Evolutionary conservation across 1,140 invertebrate species (phyloP), one percentile per base, ranked within the genome.

Genomic region (Ostrea edulis): DNA sequence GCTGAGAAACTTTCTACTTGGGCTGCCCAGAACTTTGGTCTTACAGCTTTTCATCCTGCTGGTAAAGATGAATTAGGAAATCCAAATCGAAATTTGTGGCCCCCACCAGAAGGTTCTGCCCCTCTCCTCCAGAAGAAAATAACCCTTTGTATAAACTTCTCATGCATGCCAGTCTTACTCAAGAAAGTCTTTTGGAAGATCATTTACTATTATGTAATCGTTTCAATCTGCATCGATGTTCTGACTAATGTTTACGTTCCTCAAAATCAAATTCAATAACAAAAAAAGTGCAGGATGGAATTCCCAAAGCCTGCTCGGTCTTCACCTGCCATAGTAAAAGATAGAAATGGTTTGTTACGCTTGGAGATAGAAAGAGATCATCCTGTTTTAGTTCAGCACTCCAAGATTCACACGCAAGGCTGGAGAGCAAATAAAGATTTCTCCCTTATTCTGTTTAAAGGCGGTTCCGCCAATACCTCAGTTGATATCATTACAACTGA

Each of bases 341-440:
- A 88, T 22, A 85, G 51, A 85, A 85, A 88, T 86, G 71, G 84
- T 3, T 88, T 25, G 7, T 20, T 88, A 11, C 22, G 87, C 14
- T 29, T 88, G 8, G 87, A 88, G 65, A 88, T 88, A n/a, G n/a
- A n/a, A n/a, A n/a, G n/a, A n/a, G n/a, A n/a, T n/a, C n/a, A n/a
- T n/a, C n/a, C n/a, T n/a, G 87, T 53, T 14, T 29, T 88, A 14
- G 88, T 85, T 12, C 77, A 88, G 22, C 88, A 86, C 83, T 86
- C 77, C 9, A 20, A 52, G 11, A 68, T 68, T 25, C 88, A 88
- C 68, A 88, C 84, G 1, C 84, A 88, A 35, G 84, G 20, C 22
- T 86, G 84, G 87, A 62, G 90, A 52, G 89, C 89, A 83, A 91
- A 91, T 91, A 89, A 88, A 22, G 89, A 91, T 54, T 86, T 91